phyloP scores from a whole-genome alignment of 92 coral and sea anemone genomes.

The Epizoanthus stellaris region DNA sequence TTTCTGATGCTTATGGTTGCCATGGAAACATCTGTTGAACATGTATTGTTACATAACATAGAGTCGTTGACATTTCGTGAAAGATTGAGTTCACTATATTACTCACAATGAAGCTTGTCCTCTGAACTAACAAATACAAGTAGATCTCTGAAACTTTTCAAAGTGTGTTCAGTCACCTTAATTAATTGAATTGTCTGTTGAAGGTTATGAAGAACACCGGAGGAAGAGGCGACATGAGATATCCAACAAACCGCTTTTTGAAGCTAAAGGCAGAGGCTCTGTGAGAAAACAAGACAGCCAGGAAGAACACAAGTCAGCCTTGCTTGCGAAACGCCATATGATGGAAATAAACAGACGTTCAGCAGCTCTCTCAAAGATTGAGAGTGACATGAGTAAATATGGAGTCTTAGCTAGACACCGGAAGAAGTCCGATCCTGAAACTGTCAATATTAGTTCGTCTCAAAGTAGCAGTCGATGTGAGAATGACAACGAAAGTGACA shows the following conservation, averaged over 20 bases:
- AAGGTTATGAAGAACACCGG: constrained; percentile 82
- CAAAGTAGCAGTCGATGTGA: neutral
- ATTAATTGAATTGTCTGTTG: neutral
- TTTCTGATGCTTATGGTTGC: too few relatives aligned
- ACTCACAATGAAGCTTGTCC: neutral
- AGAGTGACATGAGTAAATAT: constrained; percentile 21
- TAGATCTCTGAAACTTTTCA: neutral
- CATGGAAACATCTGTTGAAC: too few relatives aligned
- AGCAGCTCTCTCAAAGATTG: constrained; percentile 9
- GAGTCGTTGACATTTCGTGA: too few relatives aligned
- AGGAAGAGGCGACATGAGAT: constrained; percentile 79
- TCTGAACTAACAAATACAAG: neutral
- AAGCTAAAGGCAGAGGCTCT: constrained; percentile 11
- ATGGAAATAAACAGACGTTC: constrained; percentile 34
- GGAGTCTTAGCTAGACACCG: constrained; percentile 48
- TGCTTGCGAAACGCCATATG: constrained; percentile 61
- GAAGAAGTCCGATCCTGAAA: constrained; percentile 23
- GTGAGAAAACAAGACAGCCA: neutral
- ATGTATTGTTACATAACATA: too few relatives aligned
- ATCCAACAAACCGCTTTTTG: constrained; percentile 74
- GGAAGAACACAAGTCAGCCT: neutral
- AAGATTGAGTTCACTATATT: too few relatives aligned
- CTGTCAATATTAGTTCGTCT: neutral
- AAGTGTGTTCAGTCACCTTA: too few relatives aligned
- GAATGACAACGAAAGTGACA: neutral